Evolutionary conservation across 2,888 invertebrate genomes (phyloP).

Genomic region (Azorinus chamasolen): DNA sequence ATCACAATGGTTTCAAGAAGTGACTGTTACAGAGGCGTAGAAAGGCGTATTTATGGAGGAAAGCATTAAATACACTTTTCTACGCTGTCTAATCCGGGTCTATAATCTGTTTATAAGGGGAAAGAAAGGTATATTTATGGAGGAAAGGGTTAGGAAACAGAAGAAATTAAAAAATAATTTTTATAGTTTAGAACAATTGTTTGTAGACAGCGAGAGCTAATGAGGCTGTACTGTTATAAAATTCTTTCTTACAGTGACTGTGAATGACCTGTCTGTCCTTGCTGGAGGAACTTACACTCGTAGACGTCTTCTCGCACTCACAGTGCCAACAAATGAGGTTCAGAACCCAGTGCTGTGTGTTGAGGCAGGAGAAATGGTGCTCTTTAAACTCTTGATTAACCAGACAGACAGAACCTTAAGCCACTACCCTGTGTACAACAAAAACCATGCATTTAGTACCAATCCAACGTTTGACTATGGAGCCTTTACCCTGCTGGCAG

Average conservation of each 20-base stretch:
- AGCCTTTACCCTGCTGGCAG: conserved; percentile 80
- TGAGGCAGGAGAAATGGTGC: conserved; percentile 80
- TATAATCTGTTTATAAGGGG: too few species aligned
- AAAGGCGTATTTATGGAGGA: too few species aligned
- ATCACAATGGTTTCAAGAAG: too few species aligned
- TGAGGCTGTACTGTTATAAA: too few species aligned
- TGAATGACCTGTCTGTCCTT: conserved; percentile 37
- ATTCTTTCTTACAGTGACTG: conserved; percentile 44
- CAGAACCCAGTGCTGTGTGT: conserved; percentile 83
- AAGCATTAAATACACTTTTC: too few species aligned
- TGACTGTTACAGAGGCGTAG: too few species aligned
- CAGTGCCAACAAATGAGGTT: conserved; percentile 76
- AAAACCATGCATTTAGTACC: conserved; percentile 83
- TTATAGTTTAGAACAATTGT: too few species aligned
- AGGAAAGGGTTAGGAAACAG: too few species aligned
- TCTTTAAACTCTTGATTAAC: conserved; percentile 83
- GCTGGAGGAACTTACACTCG: conserved; percentile 44
- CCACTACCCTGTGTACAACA: conserved; percentile 83
- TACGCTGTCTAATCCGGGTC: too few species aligned
- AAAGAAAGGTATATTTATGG: too few species aligned
- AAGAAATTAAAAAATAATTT: too few species aligned
- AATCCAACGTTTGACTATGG: conserved; percentile 84
- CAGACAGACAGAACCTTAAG: conserved; percentile 75
- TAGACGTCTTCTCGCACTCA: conserved; percentile 74
- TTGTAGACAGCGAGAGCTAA: too few species aligned